Base-by-base conservation (phyloP, 2,888 invertebrate genomes). In the Odontomyia ornata region DNA sequence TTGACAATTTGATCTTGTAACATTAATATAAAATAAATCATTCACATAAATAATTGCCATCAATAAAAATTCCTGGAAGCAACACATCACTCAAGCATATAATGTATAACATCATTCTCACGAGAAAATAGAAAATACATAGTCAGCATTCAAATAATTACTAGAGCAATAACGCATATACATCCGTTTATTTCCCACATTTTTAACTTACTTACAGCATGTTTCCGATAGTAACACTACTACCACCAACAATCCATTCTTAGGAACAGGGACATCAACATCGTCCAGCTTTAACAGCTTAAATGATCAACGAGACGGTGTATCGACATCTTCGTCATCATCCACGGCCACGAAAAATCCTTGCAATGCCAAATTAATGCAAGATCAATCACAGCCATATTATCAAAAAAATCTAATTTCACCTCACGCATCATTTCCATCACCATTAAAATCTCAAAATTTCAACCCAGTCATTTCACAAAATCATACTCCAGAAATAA, bases 201-300 rank as follows among this genome's bases (percentile, higher is more conserved):
- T 36, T 36, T 36, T 36, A 36, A 36, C 3, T 36, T 25, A 69
- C 7, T 69, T 69, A 27, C 69, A 82, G 77, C 80, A 80, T 80
- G 79, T 79, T 75, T 79, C 83, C 76, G 79, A 80, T 79, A 82
- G 81, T 85, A 86, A 27, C n/a, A 52, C 52, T 13, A 9, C 5
- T 36, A 36, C 36, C 13, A 28, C 13, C 65, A 65, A 36, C 65
- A 69, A 87, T 85, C 86, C 85, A 83, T 86, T 87, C 85, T 80
- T 85, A 86, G 85, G 84, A 82, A 83, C 79, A 81, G 80, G 81
- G 80, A 57, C 83, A 75, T 80, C 82, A 80, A 77, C 82, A 77
- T 76, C 82, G 36, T 78, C 78, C 15, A 77, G 78, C 15, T 77
- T 69, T 56, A 64, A 75, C 78, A 80, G 77, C 77, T 77, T 60